Conservation (phyloP, 1,140 invertebrate species). For the Drosophila setifemur region DNA sequence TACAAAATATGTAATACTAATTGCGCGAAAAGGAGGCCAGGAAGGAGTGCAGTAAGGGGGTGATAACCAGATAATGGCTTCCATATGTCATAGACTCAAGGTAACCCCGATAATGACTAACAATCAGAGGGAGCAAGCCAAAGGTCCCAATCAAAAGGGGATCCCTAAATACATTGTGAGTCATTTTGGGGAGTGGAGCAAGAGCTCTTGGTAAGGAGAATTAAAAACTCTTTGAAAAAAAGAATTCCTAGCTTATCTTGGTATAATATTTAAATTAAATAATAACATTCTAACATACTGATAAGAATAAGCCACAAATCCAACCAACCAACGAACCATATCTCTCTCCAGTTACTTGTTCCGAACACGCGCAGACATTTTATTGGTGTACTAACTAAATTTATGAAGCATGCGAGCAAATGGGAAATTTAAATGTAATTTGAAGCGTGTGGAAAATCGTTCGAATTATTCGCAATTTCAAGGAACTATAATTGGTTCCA, state of each 20-base stretch:
- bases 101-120: neutral
- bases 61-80: conserved; percentile 21
- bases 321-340: neutral
- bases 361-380: conserved; percentile 11
- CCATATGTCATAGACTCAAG: conserved; percentile 2
- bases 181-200: no score
- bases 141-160: neutral
- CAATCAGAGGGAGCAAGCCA: neutral
- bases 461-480: neutral
- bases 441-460: no score
- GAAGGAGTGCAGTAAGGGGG: neutral
- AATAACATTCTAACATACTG: neutral
- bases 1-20: conserved; percentile 18
- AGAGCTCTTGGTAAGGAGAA: no score
- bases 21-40: conserved; percentile 1
- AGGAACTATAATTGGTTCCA: neutral
- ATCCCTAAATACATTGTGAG: neutral
- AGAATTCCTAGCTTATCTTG: neutral
- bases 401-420: neutral
- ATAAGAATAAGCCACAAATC: conserved; percentile 7
- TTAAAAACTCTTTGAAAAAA: neutral
- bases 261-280: neutral
- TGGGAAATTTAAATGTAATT: no score
- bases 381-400: neutral
- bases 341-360: neutral